Evolutionary conservation across 2,113 vertebrate genomes (phyloP).

Genomic region (Phaethon lepturus): DNA sequence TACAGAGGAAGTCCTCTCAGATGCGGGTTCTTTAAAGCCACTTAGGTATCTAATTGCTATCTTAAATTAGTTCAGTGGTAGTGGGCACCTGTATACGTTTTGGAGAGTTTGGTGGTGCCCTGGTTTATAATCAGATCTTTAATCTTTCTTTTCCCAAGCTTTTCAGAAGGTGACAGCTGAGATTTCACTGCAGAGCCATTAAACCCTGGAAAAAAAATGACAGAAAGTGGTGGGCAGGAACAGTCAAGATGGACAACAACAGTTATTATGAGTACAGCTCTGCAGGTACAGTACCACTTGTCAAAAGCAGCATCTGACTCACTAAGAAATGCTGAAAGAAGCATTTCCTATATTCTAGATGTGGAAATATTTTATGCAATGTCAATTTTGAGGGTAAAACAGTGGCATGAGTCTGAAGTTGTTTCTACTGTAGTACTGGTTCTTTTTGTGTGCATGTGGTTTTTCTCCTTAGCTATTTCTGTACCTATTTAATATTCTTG

Average conservation of each 20-base stretch:
- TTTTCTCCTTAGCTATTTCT: not conserved
- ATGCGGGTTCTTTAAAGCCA: not conserved
- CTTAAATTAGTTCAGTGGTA: not conserved
- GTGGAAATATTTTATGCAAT: not conserved
- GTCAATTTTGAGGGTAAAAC: not conserved
- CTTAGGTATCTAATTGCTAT: not conserved
- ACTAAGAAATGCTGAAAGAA: not conserved
- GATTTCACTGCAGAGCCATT: not conserved
- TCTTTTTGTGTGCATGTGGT: not conserved
- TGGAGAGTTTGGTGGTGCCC: not conserved
- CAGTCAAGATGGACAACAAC: slow-evolving; percentile 84
- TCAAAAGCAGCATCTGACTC: not conserved
- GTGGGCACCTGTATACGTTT: not conserved
- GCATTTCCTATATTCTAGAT: not conserved
- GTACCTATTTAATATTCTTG: not conserved
- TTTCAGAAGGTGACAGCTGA: not conserved
- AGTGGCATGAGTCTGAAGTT: not conserved
- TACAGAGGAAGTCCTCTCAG: not conserved
- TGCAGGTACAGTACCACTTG: slow-evolving; percentile 77
- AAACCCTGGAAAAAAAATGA: slow-evolving; percentile 42
- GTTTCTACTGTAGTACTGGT: not conserved
- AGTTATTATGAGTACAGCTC: slow-evolving; percentile 82
- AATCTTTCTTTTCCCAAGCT: not conserved
- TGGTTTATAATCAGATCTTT: not conserved
- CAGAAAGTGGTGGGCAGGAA: slow-evolving; percentile 37